Conservation (phyloP, 2,797 vertebrate genomes). For the Molothrus aeneus region DNA sequence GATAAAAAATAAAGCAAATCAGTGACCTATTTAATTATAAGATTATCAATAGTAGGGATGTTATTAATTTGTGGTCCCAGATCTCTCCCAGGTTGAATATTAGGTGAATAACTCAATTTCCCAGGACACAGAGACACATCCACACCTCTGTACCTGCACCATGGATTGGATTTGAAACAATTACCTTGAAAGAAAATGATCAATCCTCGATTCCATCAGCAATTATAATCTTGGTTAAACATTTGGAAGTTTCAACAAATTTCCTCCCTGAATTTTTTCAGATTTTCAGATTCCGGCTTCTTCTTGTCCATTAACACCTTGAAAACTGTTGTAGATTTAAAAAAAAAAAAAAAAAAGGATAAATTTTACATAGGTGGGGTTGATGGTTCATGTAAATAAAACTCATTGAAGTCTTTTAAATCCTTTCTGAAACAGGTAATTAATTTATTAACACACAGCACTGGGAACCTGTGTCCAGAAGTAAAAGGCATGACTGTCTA, state of each 20-base stretch:
- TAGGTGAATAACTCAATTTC: neutral
- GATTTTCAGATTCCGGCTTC: neutral
- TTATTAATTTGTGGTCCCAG: neutral
- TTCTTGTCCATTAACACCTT: neutral
- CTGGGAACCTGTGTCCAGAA: neutral
- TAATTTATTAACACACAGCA: neutral
- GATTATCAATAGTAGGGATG: neutral
- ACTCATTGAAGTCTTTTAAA: neutral
- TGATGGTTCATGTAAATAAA: neutral
- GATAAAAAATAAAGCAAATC: neutral
- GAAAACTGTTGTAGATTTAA: neutral
- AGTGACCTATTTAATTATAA: neutral
- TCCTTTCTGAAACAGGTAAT: neutral
- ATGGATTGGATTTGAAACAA: neutral
- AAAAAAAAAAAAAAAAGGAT: neutral
- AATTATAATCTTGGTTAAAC: neutral
- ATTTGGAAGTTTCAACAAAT: neutral
- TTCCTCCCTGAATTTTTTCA: neutral
- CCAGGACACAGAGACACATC: neutral
- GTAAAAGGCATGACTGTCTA: neutral
- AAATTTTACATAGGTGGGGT: neutral
- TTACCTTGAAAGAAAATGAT: neutral
- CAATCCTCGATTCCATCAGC: neutral
- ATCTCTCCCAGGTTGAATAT: neutral
- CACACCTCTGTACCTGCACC: neutral